A percentile compares a stretch with the other conserved stretches of the same genome.
Conservation (phyloP, 2,113 vertebrate species). For the Cryptomyrus ogoouensis region DNA sequence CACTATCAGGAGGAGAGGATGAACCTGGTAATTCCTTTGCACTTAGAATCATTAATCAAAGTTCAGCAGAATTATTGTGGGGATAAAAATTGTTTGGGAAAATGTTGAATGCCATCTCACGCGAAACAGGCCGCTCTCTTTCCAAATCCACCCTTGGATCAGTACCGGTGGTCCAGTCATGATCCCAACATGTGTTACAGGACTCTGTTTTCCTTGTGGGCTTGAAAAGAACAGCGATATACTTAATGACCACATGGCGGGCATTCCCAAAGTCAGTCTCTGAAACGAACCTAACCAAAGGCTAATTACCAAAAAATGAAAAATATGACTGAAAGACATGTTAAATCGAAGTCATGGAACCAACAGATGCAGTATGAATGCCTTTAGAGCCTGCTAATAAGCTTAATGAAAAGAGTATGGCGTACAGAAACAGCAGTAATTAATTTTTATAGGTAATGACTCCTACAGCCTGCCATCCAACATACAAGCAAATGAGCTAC, state of each 20-base stretch:
- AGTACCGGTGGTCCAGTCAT: background rate
- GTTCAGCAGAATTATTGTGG: background rate
- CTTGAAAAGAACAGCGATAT: background rate
- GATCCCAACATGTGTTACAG: background rate
- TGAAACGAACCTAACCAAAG: background rate
- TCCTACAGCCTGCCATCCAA: background rate
- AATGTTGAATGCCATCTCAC: background rate
- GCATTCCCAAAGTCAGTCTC: background rate
- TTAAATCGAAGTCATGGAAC: background rate
- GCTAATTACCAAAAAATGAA: background rate
- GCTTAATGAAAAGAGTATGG: background rate
- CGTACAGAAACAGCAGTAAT: background rate
- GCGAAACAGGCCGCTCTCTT: background rate
- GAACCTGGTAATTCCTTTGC: background rate
- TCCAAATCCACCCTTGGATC: background rate
- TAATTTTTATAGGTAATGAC: background rate
- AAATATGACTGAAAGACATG: background rate
- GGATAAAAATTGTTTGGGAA: background rate
- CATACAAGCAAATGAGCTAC: background rate
- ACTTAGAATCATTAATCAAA: background rate
- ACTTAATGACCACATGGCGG: background rate
- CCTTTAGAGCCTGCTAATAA: background rate
- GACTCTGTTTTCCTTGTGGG: background rate
- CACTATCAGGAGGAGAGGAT: background rate
- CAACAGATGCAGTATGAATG: background rate